These are phyloP conservation scores for Alligator sinensis DNA, from an alignment of 2,113 vertebrate species.

Conservation along the genomic window DNA sequence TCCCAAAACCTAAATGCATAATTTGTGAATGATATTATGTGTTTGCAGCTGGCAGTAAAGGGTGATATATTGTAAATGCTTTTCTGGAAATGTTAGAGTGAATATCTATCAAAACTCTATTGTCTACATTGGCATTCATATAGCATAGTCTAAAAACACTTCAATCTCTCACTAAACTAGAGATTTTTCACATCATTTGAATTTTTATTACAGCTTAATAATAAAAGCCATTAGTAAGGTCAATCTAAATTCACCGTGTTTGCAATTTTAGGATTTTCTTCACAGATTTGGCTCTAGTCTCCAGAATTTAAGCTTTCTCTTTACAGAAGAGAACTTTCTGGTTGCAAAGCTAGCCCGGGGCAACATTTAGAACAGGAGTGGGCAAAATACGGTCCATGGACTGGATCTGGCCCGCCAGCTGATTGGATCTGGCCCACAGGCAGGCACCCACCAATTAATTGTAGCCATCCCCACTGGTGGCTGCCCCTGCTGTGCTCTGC, in stretches of 20 bases:
- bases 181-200: conserved; percentile 73
- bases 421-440: no score
- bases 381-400: no score
- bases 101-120: conserved; percentile 73
- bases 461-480: no score
- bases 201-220: conserved; percentile 81
- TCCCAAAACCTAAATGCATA: conserved; percentile 78
- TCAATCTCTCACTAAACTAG: conserved; percentile 71
- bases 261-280: conserved; percentile 75
- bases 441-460: no score
- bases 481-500: no score
- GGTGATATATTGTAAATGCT: conserved; percentile 76
- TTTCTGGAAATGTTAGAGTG: conserved; percentile 71
- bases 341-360: conserved; percentile 42
- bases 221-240: conserved; percentile 79
- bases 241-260: conserved; percentile 73
- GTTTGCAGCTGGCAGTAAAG: conserved; percentile 73
- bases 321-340: conserved; percentile 67
- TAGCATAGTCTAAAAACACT: conserved; percentile 71
- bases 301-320: conserved; percentile 65
- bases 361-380: conserved; percentile 29
- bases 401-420: no score
- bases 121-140: conserved; percentile 72
- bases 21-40: conserved; percentile 78
- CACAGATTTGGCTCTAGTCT: conserved; percentile 59